phyloP scores from a whole-genome alignment of 2,113 vertebrate genomes.

The Colius striatus region DNA sequence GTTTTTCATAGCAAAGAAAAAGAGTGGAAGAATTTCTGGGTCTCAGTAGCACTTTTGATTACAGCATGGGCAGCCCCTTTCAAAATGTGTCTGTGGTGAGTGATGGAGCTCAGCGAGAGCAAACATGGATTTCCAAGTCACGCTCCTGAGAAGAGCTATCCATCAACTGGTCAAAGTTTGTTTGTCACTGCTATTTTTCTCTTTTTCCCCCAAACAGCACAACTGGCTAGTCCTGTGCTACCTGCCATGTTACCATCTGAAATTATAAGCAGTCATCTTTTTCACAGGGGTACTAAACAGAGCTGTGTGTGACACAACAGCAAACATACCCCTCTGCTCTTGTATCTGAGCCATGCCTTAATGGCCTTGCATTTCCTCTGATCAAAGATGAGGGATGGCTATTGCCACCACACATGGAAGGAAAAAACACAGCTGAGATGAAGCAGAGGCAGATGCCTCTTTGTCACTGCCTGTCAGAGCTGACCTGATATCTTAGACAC shows the following conservation, averaged over 20 bases:
- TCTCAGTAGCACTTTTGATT: background rate
- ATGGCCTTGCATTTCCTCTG: background rate
- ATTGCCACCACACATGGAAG: rapidly evolving
- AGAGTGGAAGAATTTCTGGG: background rate
- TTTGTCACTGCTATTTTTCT: background rate
- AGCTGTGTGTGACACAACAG: background rate
- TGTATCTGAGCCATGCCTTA: background rate
- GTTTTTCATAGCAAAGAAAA: background rate
- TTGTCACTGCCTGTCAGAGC: background rate
- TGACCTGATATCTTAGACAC: background rate
- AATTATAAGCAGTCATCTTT: background rate
- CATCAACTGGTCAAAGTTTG: no score
- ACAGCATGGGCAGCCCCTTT: background rate
- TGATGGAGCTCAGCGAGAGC: background rate
- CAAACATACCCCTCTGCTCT: background rate
- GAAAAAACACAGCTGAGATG: background rate
- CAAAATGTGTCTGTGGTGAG: rapidly evolving
- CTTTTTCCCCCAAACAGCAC: background rate
- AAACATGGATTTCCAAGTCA: background rate
- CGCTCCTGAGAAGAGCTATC: background rate
- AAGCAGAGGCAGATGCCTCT: background rate
- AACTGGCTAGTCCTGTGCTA: background rate
- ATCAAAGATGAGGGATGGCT: background rate
- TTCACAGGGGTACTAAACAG: background rate
- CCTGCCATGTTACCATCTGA: background rate